phyloP scores from a whole-genome alignment of 2,888 invertebrate species.

The Cerastis leucographa region DNA sequence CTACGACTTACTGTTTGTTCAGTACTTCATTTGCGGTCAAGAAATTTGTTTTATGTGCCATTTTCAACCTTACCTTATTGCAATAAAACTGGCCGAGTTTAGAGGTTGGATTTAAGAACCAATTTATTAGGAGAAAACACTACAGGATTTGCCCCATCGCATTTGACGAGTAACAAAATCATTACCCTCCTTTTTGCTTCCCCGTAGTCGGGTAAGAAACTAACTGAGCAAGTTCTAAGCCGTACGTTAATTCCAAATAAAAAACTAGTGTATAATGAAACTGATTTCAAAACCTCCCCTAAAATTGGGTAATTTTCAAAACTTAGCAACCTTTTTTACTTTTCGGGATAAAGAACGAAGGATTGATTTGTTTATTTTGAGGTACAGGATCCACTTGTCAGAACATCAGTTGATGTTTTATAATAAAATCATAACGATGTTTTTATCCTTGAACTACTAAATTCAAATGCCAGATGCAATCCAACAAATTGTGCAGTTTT shows the following conservation, averaged over 20 bases:
- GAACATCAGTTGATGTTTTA: background rate
- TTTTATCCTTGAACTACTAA: constrained; percentile 6
- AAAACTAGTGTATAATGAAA: background rate
- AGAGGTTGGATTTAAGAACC: background rate
- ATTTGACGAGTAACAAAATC: background rate
- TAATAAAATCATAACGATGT: background rate
- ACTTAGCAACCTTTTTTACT: background rate
- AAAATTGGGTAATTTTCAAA: constrained; percentile 6
- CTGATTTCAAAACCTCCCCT: constrained; percentile 12
- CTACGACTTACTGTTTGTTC: constrained; percentile 63
- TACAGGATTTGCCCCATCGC: background rate
- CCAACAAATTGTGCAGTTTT: constrained; percentile 1
- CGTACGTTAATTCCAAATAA: background rate
- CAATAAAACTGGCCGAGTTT: background rate
- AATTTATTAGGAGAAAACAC: background rate
- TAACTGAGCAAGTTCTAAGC: background rate
- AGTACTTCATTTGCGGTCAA: constrained; percentile 34
- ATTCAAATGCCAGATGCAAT: background rate
- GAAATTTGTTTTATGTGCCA: constrained; percentile 21
- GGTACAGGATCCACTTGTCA: constrained; percentile 9
- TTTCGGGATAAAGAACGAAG: background rate
- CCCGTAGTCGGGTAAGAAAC: background rate
- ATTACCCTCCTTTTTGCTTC: background rate
- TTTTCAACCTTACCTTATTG: constrained; percentile 21
- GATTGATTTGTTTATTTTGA: background rate